Conservation (phyloP, 2,797 vertebrate species). For the Chelmon rostratus region DNA sequence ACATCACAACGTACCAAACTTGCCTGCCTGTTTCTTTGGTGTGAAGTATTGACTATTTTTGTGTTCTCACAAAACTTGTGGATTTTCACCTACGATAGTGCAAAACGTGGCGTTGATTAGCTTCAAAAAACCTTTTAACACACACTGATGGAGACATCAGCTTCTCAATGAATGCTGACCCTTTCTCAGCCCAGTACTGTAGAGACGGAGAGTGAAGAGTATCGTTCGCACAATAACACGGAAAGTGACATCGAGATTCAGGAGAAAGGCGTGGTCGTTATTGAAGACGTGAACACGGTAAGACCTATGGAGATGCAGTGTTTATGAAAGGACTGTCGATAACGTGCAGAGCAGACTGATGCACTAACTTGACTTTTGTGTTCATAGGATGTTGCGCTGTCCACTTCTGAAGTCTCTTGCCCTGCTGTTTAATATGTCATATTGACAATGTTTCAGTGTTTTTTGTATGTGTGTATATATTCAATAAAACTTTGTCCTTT, state of each 20-base stretch:
- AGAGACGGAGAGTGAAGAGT: slow-evolving; percentile 88
- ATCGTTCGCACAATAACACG: slow-evolving; percentile 83
- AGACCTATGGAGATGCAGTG: background rate
- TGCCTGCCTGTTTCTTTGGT: too few species aligned
- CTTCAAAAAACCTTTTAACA: too few species aligned
- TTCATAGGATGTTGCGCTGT: slow-evolving; percentile 37
- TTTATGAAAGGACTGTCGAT: background rate
- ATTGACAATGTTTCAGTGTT: slow-evolving; percentile 25
- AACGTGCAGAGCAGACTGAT: background rate
- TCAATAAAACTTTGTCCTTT: slow-evolving; percentile 72
- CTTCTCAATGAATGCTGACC: too few species aligned
- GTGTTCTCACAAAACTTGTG: too few species aligned
- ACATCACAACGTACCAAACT: too few species aligned
- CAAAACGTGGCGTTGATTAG: too few species aligned
- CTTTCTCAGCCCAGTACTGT: slow-evolving; percentile 79
- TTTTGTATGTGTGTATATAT: slow-evolving; percentile 57
- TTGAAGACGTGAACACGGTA: slow-evolving; percentile 78
- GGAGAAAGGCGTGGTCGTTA: slow-evolving; percentile 60
- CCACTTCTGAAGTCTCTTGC: background rate
- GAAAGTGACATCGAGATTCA: slow-evolving; percentile 85
- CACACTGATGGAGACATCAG: too few species aligned
- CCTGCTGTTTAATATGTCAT: slow-evolving; percentile 54
- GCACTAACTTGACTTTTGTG: background rate
- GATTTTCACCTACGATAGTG: too few species aligned
- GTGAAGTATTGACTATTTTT: too few species aligned